Evolutionary conservation across 2,797 vertebrate genomes (phyloP), one percentile per base, ranked within the genome.

Genomic region (Cirrhinus molitorella): DNA sequence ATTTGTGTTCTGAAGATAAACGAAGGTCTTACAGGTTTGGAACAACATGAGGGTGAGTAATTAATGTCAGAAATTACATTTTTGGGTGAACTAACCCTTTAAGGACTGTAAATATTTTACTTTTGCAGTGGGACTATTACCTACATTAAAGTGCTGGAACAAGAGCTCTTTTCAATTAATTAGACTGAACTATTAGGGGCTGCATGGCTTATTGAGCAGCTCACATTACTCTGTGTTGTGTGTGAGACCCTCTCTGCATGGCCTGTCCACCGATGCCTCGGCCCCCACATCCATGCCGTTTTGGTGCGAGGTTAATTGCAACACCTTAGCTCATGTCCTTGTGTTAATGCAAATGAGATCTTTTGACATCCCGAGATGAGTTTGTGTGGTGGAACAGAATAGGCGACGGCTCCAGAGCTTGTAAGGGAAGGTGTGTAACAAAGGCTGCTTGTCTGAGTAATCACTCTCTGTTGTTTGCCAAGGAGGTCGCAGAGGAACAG

Each of bases 261-360:
- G 66, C 55, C 82, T 65, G 81, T 86, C 59, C 81, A 79, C 43
- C 19, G 10, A 34, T 28, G 23, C 17, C 70, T 25, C 31, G 53
- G 66, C 63, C 75, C 67, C 59, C 31, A 0, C 65, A 34, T 83
- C 57, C 47, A 7, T 67, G 63, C n/a, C 70, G 17, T 84, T n/a
- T 63, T 8, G 28, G 53, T 13, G 16, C 25, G 31, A 75, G 88
- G 86, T 82, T 89, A 89, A 89, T 87, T 83, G 79, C 68, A 49
- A 73, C 83, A 80, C 84, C 84, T 82, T 51, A 76, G 79, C 61
- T 70, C 37, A 59, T 80, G 71, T 83, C 79, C 80, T 82, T 43
- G 19, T 80, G 65, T 80, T 83, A 59, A 85, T 86, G 80, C 77
- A 86, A 87, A 89, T 87, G 53, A 75, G 80, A 83, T 86, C 80